Evolutionary conservation across 2,888 invertebrate species (phyloP), one percentile per base, ranked within the genome.

Genomic region (Gymnosoma rotundatum): DNA sequence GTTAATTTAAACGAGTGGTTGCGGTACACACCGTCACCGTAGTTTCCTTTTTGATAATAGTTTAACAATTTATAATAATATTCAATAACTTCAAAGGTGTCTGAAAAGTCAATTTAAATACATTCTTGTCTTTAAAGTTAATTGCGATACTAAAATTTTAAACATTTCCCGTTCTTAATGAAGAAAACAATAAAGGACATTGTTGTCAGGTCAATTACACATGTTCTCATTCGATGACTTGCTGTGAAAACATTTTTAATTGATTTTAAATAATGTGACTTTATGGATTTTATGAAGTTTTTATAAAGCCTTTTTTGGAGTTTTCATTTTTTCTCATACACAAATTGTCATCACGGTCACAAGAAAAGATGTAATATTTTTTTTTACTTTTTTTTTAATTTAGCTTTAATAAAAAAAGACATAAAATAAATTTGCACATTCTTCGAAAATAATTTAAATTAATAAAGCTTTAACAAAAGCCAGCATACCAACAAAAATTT

Each of bases 221-320:
- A 54, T 69, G 67, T 60, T 52, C 12, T 16, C 32, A 61, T 52
- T 9, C 42, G 2, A 38, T 50, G 18, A 58, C 32, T 18, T 32
- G 66, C 52, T 32, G 42, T 45, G 61, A 42, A 61, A 63, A 60
- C 78, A 38, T 36, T 38, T 78, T 74, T 74, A 78, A 83, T 83
- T 70, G 58, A 36, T 78, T 83, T 83, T 83, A 64, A 83, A 83
- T 83, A 70, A 60, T 74, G 74, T 64, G 64, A 74, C 67, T 78
- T 78, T 58, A 74, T 78, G 74, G 56, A 74, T 67, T 48, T 48
- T 38, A 54, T 42, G 52, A 78, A 69, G n/a, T n/a, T n/a, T n/a
- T n/a, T n/a, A n/a, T n/a, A n/a, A n/a, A n/a, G n/a, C n/a, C n/a
- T n/a, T n/a, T n/a, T n/a, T n/a, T n/a, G n/a, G n/a, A n/a, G n/a